Conservation (phyloP, 2,888 invertebrate genomes). For the Luffia ferchaultella region DNA sequence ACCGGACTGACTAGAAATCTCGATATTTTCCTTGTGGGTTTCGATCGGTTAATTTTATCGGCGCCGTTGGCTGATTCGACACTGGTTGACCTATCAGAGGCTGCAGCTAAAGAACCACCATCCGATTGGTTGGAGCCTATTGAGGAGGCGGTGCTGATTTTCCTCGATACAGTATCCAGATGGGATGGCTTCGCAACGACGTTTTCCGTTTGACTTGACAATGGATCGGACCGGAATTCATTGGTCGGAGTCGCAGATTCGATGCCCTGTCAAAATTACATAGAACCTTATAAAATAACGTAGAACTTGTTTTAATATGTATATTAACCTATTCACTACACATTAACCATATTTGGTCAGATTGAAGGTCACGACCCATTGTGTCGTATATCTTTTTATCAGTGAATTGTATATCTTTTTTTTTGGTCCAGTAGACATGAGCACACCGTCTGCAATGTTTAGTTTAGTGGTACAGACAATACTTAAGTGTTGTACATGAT, state of each 20-base stretch:
- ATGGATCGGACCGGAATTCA: conserved; percentile 5
- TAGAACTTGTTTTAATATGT: no score
- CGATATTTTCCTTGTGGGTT: conserved; percentile 76
- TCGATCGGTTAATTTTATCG: conserved; percentile 40
- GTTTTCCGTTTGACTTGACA: conserved; percentile 11
- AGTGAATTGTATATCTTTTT: no score
- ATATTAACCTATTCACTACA: no score
- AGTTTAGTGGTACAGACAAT: no score
- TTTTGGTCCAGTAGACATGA: no score
- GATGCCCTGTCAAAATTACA: neutral
- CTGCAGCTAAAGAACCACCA: conserved; percentile 41
- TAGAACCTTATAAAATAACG: neutral
- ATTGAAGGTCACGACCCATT: no score
- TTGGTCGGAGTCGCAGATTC: conserved; percentile 4
- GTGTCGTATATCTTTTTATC: no score
- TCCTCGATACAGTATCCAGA: conserved; percentile 30
- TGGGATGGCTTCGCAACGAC: conserved; percentile 15
- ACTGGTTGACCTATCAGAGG: conserved; percentile 46
- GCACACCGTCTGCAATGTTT: no score
- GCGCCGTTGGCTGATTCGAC: conserved; percentile 43
- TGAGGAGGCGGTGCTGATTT: conserved; percentile 54
- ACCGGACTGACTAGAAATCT: conserved; percentile 85
- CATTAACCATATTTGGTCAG: no score
- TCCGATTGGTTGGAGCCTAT: conserved; percentile 59
- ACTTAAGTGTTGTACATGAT: no score